Evolutionary conservation across 2,113 vertebrate species (phyloP).

Genomic region (Diadophis punctatus): DNA sequence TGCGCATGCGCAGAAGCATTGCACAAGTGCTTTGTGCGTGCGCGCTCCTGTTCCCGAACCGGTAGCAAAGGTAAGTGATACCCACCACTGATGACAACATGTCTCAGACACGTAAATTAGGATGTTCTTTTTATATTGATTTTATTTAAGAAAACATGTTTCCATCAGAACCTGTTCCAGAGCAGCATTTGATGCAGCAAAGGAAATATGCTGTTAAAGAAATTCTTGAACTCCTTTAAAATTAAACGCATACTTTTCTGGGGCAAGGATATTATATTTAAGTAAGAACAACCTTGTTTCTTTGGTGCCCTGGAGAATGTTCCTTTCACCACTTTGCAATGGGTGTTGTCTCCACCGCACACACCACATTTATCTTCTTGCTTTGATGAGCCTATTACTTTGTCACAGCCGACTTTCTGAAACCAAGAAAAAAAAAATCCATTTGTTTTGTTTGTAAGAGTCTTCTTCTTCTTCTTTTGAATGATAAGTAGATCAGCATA

Average conservation of each 20-base stretch:
- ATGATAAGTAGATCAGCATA: not conserved
- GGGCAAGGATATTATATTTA: not conserved
- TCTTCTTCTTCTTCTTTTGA: not conserved
- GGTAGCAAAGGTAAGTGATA: too few relatives aligned
- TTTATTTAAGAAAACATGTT: not conserved
- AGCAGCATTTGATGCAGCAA: not conserved
- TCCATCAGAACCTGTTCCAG: not conserved
- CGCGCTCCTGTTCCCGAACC: too few relatives aligned
- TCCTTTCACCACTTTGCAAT: conserved; percentile 91
- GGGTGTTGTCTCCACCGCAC: conserved; percentile 91
- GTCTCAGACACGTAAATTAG: not conserved
- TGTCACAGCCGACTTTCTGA: conserved; percentile 96
- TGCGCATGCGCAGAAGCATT: too few relatives aligned
- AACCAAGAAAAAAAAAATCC: conserved; percentile 23
- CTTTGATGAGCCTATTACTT: conserved; percentile 86
- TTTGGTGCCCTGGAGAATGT: conserved; percentile 84
- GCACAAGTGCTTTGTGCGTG: too few relatives aligned
- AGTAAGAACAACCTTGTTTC: conserved; percentile 77
- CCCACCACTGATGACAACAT: not conserved
- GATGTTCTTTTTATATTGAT: not conserved
- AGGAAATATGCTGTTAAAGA: not conserved
- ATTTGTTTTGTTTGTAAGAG: not conserved
- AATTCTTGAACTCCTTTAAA: not conserved
- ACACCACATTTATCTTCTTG: conserved; percentile 96
- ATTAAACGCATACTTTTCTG: not conserved